Conservation (phyloP, 1,140 invertebrate species). For the Solen grandis region DNA sequence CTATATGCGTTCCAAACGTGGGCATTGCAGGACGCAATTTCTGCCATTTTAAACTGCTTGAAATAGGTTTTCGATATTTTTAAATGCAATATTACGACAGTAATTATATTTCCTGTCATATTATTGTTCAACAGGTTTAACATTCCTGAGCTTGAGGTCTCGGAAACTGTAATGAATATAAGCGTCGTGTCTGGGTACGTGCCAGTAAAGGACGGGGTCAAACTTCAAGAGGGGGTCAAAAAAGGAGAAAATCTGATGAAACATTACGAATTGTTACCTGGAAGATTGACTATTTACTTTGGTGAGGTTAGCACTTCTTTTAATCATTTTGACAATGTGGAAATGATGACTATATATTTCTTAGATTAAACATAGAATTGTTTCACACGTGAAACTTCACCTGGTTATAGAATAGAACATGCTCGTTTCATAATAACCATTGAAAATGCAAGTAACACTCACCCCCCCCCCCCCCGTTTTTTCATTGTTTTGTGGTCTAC, state of each 20-base stretch:
- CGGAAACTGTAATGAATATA: slow-evolving; percentile 30
- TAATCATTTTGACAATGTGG: background rate
- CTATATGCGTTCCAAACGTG: too few species aligned
- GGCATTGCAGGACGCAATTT: too few species aligned
- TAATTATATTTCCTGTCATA: too few species aligned
- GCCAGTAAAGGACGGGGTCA: slow-evolving; percentile 1
- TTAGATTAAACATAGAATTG: background rate
- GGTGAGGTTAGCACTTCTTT: slow-evolving; percentile 16
- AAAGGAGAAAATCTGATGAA: slow-evolving; percentile 3
- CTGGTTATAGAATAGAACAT: background rate
- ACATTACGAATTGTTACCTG: background rate
- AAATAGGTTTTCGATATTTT: too few species aligned
- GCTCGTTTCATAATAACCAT: background rate
- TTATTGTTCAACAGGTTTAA: slow-evolving; percentile 13
- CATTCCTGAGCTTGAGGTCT: background rate
- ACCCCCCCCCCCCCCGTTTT: background rate
- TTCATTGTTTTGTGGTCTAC: too few species aligned
- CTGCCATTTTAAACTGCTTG: too few species aligned
- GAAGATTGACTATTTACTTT: slow-evolving; percentile 26
- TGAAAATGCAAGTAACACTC: background rate
- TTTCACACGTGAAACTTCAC: background rate
- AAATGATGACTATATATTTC: background rate
- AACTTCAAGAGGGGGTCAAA: background rate
- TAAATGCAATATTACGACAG: too few species aligned
- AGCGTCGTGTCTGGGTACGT: slow-evolving; percentile 29